Evolutionary conservation across 2,113 vertebrate species (phyloP).

Genomic region (Triplophysa dalaica): DNA sequence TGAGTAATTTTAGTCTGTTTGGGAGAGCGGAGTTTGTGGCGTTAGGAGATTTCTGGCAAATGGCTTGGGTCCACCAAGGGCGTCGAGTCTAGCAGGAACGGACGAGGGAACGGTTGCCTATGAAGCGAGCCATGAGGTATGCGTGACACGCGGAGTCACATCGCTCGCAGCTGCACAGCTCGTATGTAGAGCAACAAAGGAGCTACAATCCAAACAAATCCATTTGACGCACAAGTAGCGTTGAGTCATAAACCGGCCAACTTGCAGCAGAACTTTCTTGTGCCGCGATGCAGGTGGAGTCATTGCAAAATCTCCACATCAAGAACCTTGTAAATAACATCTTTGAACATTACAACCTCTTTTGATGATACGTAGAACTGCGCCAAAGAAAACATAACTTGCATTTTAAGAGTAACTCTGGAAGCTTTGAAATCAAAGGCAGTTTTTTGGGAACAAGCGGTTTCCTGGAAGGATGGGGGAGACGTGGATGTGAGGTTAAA

Average conservation of each 20-base stretch:
- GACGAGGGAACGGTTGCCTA: conserved; percentile 28
- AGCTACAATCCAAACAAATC: conserved; percentile 39
- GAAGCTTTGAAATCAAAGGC: conserved; percentile 19
- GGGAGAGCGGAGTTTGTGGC: neutral
- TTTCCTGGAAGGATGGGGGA: neutral
- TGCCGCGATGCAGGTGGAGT: conserved; percentile 31
- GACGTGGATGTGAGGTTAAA: conserved; percentile 14
- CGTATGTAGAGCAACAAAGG: neutral
- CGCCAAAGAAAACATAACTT: neutral
- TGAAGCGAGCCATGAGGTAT: conserved; percentile 35
- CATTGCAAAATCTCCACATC: conserved; percentile 22
- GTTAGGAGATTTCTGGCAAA: conserved; percentile 11
- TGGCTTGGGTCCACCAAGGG: neutral
- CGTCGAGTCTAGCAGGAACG: neutral
- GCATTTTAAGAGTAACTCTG: neutral
- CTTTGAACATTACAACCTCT: neutral
- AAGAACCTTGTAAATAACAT: conserved; percentile 31
- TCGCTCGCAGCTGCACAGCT: conserved; percentile 37
- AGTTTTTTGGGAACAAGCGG: neutral
- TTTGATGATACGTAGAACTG: neutral
- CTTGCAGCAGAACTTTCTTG: conserved; percentile 32
- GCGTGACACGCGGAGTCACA: neutral
- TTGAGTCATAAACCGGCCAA: conserved; percentile 44
- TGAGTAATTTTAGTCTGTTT: neutral
- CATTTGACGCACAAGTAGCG: conserved; percentile 37